These are phyloP conservation scores for Apamea monoglypha DNA, from an alignment of 2,888 invertebrate species.

Conservation along the genomic window DNA sequence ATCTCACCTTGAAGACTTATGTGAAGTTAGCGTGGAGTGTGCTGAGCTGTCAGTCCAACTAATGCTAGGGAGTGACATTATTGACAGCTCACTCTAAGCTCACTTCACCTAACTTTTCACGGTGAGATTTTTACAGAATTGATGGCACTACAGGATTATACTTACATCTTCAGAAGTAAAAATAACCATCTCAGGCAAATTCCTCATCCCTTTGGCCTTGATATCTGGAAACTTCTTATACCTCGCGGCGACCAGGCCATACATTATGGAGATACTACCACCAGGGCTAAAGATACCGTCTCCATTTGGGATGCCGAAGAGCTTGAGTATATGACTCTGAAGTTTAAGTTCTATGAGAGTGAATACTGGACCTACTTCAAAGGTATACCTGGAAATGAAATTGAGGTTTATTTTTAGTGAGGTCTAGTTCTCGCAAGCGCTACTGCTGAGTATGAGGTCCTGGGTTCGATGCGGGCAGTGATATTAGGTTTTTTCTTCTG, in stretches of 20 bases:
- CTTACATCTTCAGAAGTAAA: slow-evolving; percentile 95
- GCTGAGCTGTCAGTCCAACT: too few relatives aligned
- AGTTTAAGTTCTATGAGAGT: slow-evolving; percentile 93
- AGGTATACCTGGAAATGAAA: slow-evolving; percentile 92
- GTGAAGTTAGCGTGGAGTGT: too few relatives aligned
- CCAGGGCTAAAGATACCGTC: slow-evolving; percentile 95
- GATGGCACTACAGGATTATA: slow-evolving; percentile 57
- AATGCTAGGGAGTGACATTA: too few relatives aligned
- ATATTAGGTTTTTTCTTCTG: neutral
- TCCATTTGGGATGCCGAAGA: slow-evolving; percentile 92
- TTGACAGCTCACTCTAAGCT: too few relatives aligned
- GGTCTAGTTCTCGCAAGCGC: neutral
- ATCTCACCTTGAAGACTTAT: too few relatives aligned
- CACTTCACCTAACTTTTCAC: too few relatives aligned
- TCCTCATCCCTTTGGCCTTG: slow-evolving; percentile 92
- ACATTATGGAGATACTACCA: slow-evolving; percentile 95
- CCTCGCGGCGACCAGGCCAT: slow-evolving; percentile 94
- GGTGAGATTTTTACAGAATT: too few relatives aligned
- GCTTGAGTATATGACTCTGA: slow-evolving; percentile 89
- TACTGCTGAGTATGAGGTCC: neutral
- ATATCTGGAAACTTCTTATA: slow-evolving; percentile 92
- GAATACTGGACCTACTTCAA: slow-evolving; percentile 95
- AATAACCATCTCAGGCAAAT: slow-evolving; percentile 91
- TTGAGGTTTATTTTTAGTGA: neutral
- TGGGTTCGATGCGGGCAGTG: neutral